Conservation (phyloP, 2,113 vertebrate species). For the Brachionichthys hirsutus region DNA sequence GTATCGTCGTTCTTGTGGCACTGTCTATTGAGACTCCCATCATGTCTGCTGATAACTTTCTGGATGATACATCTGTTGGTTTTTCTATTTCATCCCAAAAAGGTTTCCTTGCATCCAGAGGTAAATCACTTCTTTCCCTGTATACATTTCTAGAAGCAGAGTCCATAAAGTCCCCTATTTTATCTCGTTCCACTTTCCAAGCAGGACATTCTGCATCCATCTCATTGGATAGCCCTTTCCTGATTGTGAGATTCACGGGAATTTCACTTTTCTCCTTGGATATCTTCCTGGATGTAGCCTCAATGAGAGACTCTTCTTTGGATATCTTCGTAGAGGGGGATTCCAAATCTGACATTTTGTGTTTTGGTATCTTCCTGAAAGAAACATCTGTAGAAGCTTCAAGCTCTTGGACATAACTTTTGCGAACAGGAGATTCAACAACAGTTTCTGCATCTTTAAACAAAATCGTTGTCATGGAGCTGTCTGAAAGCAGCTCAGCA, state of each 20-base stretch:
- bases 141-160: conserved; percentile 42
- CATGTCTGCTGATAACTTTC: conserved; percentile 54
- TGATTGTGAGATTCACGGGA: conserved; percentile 33
- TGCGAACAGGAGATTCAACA: conserved; percentile 45
- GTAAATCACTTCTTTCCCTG: conserved; percentile 54
- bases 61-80: conserved; percentile 24
- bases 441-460: conserved; percentile 47
- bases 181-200: conserved; percentile 49
- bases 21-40: conserved; percentile 59
- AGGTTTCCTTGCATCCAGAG: conserved; percentile 57
- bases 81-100: conserved; percentile 60
- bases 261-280: conserved; percentile 47
- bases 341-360: conserved; percentile 50
- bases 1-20: conserved; percentile 46
- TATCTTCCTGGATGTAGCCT: conserved; percentile 42
- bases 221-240: conserved; percentile 51
- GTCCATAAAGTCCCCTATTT: conserved; percentile 46
- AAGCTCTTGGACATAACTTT: conserved; percentile 41
- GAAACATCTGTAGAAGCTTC: conserved; percentile 43
- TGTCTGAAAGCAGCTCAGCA: conserved; percentile 57
- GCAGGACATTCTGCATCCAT: conserved; percentile 39
- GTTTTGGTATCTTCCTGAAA: conserved; percentile 42
- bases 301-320: conserved; percentile 40
- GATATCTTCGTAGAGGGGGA: conserved; percentile 21
- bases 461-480: conserved; percentile 41